A percentile compares a stretch with the other conserved stretches of the same genome.
Evolutionary conservation across 2,888 invertebrate species (phyloP).

Genomic region (Neelides folsomi): DNA sequence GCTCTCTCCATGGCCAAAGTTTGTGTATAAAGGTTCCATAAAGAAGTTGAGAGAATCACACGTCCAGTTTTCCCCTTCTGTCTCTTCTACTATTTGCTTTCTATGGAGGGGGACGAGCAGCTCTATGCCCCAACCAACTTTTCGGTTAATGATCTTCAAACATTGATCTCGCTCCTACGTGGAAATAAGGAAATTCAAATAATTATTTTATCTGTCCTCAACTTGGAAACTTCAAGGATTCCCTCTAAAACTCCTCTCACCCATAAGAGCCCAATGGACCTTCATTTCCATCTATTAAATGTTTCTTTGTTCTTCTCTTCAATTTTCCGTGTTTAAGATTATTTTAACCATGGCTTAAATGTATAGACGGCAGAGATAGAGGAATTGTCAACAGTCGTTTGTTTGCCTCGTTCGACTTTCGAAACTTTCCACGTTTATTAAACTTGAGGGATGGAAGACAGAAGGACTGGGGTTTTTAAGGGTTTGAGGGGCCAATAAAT

Average conservation of each 20-base stretch:
- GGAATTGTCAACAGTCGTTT: too few species aligned
- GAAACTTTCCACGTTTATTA: too few species aligned
- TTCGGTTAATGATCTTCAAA: constrained; percentile 31
- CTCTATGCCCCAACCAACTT: constrained; percentile 9
- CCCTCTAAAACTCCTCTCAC: too few species aligned
- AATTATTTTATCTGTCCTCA: constrained; percentile 1
- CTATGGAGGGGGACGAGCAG: neutral
- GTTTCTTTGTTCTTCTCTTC: too few species aligned
- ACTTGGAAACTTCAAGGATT: neutral
- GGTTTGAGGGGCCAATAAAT: too few species aligned
- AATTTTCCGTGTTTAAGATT: too few species aligned
- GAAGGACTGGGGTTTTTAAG: too few species aligned
- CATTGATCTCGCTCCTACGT: constrained; percentile 22
- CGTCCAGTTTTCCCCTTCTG: neutral
- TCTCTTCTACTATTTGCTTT: constrained; percentile 3
- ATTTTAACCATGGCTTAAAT: too few species aligned
- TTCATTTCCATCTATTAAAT: too few species aligned
- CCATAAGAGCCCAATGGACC: neutral
- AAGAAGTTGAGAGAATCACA: neutral
- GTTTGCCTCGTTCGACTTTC: too few species aligned
- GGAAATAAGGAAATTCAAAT: constrained; percentile 4
- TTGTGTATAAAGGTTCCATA: neutral
- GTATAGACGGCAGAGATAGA: too few species aligned
- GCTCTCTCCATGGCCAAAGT: neutral
- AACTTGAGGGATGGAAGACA: too few species aligned